Evolutionary conservation across 1,140 invertebrate species (phyloP).

Genomic region (Lepidurus couesii): DNA sequence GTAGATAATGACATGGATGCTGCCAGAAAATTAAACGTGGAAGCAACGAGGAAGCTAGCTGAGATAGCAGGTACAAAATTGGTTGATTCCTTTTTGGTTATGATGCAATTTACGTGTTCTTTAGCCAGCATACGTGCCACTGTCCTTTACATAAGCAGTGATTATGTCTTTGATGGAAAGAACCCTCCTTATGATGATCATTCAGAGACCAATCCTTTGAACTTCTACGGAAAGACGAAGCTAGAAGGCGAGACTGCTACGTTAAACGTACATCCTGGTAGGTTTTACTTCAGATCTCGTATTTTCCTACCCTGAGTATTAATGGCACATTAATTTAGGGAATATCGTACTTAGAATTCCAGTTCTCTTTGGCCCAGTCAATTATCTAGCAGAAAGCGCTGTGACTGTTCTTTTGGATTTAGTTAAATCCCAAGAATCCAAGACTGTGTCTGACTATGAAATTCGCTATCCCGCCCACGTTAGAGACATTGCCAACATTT

Average conservation of each 20-base stretch:
- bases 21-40: conserved; percentile 48
- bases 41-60: conserved; percentile 46
- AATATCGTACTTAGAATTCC: conserved; percentile 50
- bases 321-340: conserved; percentile 38
- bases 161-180: conserved; percentile 56
- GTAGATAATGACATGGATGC: conserved; percentile 49
- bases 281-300: not conserved
- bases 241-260: conserved; percentile 49
- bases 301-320: no score
- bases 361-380: conserved; percentile 46
- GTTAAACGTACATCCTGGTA: conserved; percentile 42
- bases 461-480: conserved; percentile 49
- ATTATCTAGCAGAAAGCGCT: conserved; percentile 50
- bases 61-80: conserved; percentile 46
- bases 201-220: conserved; percentile 49
- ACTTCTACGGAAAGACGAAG: conserved; percentile 53
- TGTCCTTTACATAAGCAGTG: conserved; percentile 54
- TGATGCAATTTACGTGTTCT: conserved; percentile 3
- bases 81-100: conserved; percentile 31
- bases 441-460: conserved; percentile 48
- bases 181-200: conserved; percentile 49
- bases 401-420: conserved; percentile 48
- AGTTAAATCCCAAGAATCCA: conserved; percentile 40
- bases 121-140: conserved; percentile 44
- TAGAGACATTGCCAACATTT: conserved; percentile 48